phyloP scores from a whole-genome alignment of 2,113 vertebrate genomes.

The Hemibagrus wyckioides region DNA sequence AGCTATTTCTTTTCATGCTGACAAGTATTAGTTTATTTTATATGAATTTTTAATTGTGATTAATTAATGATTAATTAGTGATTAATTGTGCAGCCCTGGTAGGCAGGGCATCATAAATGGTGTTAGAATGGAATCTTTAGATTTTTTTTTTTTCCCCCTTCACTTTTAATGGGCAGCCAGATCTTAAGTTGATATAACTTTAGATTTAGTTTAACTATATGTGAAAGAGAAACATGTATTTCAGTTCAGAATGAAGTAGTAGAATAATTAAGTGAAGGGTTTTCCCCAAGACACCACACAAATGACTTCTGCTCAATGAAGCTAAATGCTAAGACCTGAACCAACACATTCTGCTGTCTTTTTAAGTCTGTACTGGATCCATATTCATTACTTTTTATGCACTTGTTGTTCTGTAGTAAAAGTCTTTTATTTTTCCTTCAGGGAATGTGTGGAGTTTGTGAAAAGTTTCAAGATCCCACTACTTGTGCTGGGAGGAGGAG shows the following conservation, averaged over 20 bases:
- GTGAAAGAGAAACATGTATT: no score
- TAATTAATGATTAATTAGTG: no score
- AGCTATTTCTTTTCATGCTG: no score
- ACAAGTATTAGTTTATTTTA: no score
- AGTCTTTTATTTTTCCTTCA: constrained; percentile 58
- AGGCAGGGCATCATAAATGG: background rate
- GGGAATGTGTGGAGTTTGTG: constrained; percentile 97
- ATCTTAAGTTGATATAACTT: no score
- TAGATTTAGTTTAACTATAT: no score
- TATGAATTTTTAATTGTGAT: no score
- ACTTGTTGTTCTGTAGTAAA: background rate
- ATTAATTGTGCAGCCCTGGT: no score
- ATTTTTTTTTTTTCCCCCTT: no score
- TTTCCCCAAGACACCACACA: background rate
- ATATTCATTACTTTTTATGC: background rate
- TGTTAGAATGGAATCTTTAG: background rate
- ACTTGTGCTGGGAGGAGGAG: constrained; percentile 94
- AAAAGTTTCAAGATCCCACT: constrained; percentile 97
- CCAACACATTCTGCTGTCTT: background rate
- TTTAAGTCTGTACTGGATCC: background rate
- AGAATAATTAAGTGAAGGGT: background rate
- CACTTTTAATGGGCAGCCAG: no score
- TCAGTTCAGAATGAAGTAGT: no score
- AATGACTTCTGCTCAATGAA: background rate
- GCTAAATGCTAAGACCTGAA: background rate